These are phyloP conservation scores for Craniophora ligustri DNA, from an alignment of 2,888 invertebrate genomes.

Conservation along the genomic window DNA sequence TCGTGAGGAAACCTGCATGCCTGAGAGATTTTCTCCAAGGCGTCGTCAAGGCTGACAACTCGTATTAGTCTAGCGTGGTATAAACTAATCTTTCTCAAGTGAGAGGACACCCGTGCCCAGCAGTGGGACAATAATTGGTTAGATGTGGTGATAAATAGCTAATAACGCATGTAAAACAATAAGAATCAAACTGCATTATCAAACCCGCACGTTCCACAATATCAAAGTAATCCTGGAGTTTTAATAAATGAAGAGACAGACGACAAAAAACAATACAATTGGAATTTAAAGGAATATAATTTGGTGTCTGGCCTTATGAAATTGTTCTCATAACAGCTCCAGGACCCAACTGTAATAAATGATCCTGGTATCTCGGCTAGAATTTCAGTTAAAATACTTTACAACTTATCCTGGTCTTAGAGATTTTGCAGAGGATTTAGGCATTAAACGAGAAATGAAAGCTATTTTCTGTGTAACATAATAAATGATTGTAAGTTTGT, in stretches of 20 bases:
- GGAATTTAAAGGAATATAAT: constrained; percentile 17
- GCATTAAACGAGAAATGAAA: constrained; percentile 7
- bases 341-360: constrained; percentile 13
- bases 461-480: too few relatives aligned
- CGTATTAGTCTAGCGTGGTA: too few relatives aligned
- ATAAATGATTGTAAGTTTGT: too few relatives aligned
- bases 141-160: too few relatives aligned
- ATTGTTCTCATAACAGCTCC: constrained; percentile 24
- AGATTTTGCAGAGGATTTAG: constrained; percentile 11
- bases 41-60: too few relatives aligned
- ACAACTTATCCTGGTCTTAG: constrained; percentile 14
- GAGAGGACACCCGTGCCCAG: too few relatives aligned
- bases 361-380: constrained; percentile 10
- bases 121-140: too few relatives aligned
- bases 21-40: too few relatives aligned
- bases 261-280: constrained; percentile 10
- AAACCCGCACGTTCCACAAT: not conserved
- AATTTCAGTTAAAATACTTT: constrained; percentile 36
- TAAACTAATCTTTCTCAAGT: too few relatives aligned
- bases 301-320: constrained; percentile 26
- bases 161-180: not conserved
- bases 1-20: too few relatives aligned
- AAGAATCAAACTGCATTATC: too few relatives aligned
- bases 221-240: not conserved
- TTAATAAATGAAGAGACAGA: too few relatives aligned